A percentile compares a stretch with the other conserved stretches of the same genome.
These are phyloP conservation scores for Eremobia ochroleuca DNA, from an alignment of 2,888 invertebrate species.

Conservation along the genomic window DNA sequence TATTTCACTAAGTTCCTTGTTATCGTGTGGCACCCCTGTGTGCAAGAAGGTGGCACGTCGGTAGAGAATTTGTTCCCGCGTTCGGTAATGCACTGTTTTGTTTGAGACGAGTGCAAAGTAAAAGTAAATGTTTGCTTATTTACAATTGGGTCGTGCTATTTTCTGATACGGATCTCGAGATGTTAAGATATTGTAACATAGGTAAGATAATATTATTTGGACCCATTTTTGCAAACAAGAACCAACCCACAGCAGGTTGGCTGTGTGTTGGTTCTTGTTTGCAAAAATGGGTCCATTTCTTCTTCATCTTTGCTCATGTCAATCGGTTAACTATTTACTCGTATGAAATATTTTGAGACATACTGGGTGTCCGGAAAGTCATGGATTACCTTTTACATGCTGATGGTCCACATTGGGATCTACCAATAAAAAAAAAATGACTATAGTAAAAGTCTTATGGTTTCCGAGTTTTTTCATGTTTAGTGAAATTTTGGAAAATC, in stretches of 20 bases:
- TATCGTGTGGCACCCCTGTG: constrained; percentile 30
- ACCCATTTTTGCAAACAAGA: no score
- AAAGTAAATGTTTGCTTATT: constrained; percentile 52
- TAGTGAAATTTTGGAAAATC: no score
- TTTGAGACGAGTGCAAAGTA: constrained; percentile 45
- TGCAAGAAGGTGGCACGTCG: constrained; percentile 37
- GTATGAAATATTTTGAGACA: no score
- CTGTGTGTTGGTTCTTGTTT: no score
- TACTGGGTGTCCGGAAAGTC: no score
- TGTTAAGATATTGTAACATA: constrained; percentile 1
- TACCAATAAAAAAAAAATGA: no score
- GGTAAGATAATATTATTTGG: constrained; percentile 6
- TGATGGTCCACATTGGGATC: no score
- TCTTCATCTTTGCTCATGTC: background rate
- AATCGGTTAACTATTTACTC: background rate
- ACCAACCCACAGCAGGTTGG: no score
- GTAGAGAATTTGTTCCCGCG: constrained; percentile 54
- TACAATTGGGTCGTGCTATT: constrained; percentile 26
- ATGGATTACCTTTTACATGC: no score
- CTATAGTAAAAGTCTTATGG: no score
- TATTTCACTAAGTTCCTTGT: background rate
- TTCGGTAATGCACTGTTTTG: constrained; percentile 61
- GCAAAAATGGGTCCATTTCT: no score
- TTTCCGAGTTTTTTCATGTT: no score
- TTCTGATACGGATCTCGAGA: constrained; percentile 12